Percentiles rank a stretch among this genome's conserved stretches.
Evolutionary conservation across 2,113 vertebrate species (phyloP).

Genomic region (Dolichallabes microphthalmus): DNA sequence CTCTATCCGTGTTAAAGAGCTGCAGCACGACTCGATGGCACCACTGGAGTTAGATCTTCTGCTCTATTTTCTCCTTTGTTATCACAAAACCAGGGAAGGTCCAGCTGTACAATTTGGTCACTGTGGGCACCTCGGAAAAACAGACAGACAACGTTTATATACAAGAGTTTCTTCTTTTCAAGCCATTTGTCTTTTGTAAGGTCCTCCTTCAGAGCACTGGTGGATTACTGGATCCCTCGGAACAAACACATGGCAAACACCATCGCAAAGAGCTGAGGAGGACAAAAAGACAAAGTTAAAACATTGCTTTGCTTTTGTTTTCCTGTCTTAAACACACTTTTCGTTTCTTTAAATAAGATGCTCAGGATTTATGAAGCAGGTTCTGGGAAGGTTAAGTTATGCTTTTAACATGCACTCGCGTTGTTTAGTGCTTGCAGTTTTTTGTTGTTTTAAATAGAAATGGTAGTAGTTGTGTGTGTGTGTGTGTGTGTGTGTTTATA

Average conservation of each 20-base stretch:
- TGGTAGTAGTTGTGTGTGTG: background rate
- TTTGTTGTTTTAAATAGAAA: background rate
- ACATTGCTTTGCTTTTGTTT: background rate
- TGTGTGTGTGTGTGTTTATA: too few species aligned
- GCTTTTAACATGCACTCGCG: too few species aligned
- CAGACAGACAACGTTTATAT: slow-evolving; percentile 63
- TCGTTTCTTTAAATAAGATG: too few species aligned
- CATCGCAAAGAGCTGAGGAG: slow-evolving; percentile 87
- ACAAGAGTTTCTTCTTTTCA: slow-evolving; percentile 49
- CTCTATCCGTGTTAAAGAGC: slow-evolving; percentile 27
- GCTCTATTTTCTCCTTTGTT: slow-evolving; percentile 28
- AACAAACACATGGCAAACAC: slow-evolving; percentile 94
- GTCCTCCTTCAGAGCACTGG: slow-evolving; percentile 20
- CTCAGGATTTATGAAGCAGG: background rate
- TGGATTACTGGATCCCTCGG: slow-evolving; percentile 83
- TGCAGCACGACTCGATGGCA: background rate
- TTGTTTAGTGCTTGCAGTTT: background rate
- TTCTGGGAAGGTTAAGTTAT: background rate
- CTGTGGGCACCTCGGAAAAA: slow-evolving; percentile 45
- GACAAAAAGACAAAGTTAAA: background rate
- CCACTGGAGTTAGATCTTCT: slow-evolving; percentile 10
- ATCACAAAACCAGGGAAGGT: slow-evolving; percentile 55
- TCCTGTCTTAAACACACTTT: background rate
- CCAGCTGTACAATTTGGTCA: slow-evolving; percentile 73
- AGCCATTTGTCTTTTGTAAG: slow-evolving; percentile 42